phyloP scores from a whole-genome alignment of 2,888 invertebrate genomes.

The Erannis defoliaria region DNA sequence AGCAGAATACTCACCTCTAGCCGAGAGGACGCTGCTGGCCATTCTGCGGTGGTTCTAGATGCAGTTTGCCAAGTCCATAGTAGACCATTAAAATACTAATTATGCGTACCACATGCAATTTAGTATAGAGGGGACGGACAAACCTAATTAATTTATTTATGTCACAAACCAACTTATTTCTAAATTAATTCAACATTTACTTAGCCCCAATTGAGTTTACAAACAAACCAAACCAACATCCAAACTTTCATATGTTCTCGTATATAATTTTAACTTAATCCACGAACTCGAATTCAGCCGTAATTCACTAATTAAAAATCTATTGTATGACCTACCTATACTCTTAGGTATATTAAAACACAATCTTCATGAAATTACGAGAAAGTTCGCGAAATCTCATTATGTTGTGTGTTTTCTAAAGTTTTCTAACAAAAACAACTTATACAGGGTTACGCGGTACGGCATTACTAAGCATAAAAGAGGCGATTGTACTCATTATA shows the following conservation, averaged over 20 bases:
- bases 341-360: slow-evolving; percentile 12
- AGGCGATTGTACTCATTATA: too few species aligned
- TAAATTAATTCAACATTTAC: background rate
- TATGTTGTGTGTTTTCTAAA: slow-evolving; percentile 14
- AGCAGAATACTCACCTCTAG: too few species aligned
- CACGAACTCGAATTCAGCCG: background rate
- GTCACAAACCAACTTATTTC: too few species aligned
- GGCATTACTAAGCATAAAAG: too few species aligned
- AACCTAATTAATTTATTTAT: too few species aligned
- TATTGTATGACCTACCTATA: background rate
- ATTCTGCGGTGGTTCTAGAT: too few species aligned
- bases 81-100: too few species aligned
- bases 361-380: slow-evolving; percentile 12
- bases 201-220: background rate
- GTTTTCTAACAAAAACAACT: slow-evolving; percentile 16
- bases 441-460: too few species aligned
- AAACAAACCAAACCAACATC: slow-evolving; percentile 3
- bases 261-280: slow-evolving; percentile 7
- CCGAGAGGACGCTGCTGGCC: too few species aligned
- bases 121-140: too few species aligned
- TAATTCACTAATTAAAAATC: slow-evolving; percentile 8
- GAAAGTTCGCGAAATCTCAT: slow-evolving; percentile 3
- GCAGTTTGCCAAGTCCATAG: too few species aligned
- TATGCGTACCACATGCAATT: background rate
- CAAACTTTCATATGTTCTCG: background rate